Conservation (phyloP, 1,140 invertebrate species). For the Sipha flava region DNA sequence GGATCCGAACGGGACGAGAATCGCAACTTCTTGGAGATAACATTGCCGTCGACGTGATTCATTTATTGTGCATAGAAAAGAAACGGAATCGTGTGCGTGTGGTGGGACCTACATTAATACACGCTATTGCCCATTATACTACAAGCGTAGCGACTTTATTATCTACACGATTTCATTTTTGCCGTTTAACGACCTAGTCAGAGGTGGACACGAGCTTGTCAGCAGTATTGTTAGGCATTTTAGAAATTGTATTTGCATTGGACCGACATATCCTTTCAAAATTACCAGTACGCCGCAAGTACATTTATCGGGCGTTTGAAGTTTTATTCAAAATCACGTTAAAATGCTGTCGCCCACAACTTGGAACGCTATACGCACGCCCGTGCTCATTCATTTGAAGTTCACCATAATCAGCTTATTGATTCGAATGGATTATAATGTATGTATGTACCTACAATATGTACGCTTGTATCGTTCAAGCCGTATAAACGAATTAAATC, state of each 20-base stretch:
- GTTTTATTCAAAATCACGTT: neutral
- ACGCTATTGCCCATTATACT: too few relatives aligned
- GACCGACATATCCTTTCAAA: neutral
- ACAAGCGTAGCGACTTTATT: too few relatives aligned
- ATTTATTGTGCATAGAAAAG: too few relatives aligned
- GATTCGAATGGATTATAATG: constrained; percentile 1
- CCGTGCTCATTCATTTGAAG: neutral
- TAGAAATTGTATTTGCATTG: neutral
- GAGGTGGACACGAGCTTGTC: neutral
- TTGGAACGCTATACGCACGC: neutral
- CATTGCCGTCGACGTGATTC: too few relatives aligned
- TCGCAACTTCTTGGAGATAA: too few relatives aligned
- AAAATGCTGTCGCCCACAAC: neutral
- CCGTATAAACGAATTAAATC: constrained; percentile 15
- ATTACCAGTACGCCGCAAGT: neutral
- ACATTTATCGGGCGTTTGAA: neutral
- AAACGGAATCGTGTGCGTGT: too few relatives aligned
- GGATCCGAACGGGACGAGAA: too few relatives aligned
- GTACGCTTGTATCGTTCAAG: neutral
- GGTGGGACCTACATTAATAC: too few relatives aligned
- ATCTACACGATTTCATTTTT: too few relatives aligned
- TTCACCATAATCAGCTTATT: constrained; percentile 13
- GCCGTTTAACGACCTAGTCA: too few relatives aligned
- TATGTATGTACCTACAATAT: neutral
- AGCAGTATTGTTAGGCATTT: neutral